These are phyloP conservation scores for Notodonta dromedarius DNA, from an alignment of 2,888 invertebrate genomes.

Conservation along the genomic window DNA sequence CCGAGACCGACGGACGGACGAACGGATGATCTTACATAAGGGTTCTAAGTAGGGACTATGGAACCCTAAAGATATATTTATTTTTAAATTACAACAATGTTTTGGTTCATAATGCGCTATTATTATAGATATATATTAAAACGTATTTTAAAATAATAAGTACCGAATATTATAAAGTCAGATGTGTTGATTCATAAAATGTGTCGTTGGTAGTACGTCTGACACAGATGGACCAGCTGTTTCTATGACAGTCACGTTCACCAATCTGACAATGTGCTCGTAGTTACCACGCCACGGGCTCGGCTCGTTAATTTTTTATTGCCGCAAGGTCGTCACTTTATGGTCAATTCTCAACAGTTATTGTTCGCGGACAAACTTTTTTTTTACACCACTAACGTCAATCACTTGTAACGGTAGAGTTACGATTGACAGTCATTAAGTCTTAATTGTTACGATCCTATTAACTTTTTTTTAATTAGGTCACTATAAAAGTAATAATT, in stretches of 20 bases:
- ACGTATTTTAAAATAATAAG: too few species aligned
- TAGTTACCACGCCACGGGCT: constrained; percentile 67
- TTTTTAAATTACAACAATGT: too few species aligned
- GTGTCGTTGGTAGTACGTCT: constrained; percentile 27
- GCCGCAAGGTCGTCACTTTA: constrained; percentile 84
- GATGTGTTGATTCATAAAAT: constrained; percentile 30
- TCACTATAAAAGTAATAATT: too few species aligned
- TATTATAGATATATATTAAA: too few species aligned
- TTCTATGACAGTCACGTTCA: constrained; percentile 80
- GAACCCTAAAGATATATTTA: too few species aligned
- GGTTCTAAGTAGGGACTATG: too few species aligned
- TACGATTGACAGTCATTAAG: constrained; percentile 79
- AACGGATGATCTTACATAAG: too few species aligned
- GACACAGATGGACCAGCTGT: constrained; percentile 72
- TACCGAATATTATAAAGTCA: too few species aligned
- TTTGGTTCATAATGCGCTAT: too few species aligned
- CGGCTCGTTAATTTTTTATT: constrained; percentile 84
- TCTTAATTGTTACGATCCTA: constrained; percentile 74
- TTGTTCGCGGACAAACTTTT: constrained; percentile 77
- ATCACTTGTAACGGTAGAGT: constrained; percentile 69
- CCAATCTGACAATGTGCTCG: constrained; percentile 71
- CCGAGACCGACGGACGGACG: too few species aligned
- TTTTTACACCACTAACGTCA: constrained; percentile 69
- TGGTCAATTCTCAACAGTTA: constrained; percentile 83
- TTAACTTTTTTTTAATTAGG: constrained; percentile 45